phyloP scores from a whole-genome alignment of 2,888 invertebrate genomes.

The Cyclophora punctaria region DNA sequence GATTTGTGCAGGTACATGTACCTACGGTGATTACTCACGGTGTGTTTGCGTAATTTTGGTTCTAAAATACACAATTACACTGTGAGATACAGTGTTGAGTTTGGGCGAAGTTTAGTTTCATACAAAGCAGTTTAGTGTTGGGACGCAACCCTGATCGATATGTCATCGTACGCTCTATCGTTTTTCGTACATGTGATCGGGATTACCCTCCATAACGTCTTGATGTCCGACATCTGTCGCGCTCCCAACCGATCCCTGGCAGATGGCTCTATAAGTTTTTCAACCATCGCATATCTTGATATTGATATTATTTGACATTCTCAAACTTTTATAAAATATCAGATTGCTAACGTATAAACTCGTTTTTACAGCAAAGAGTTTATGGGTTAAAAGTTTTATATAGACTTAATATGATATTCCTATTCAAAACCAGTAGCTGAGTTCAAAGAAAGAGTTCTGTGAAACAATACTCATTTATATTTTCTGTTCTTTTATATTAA shows the following conservation, averaged over 20 bases:
- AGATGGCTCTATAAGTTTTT: constrained; percentile 60
- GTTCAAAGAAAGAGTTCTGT: no score
- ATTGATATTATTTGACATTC: constrained; percentile 36
- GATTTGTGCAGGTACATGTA: constrained; percentile 26
- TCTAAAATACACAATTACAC: constrained; percentile 16
- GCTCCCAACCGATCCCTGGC: constrained; percentile 35
- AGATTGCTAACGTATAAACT: no score
- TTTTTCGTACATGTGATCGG: constrained; percentile 51
- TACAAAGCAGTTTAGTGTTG: no score
- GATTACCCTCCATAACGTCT: constrained; percentile 66
- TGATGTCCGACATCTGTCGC: constrained; percentile 63
- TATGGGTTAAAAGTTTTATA: no score
- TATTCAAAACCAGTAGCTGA: no score
- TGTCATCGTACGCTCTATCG: constrained; percentile 33
- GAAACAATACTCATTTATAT: no score
- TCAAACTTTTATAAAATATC: no score
- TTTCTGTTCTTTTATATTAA: no score
- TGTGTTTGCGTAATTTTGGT: constrained; percentile 28
- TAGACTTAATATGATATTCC: no score
- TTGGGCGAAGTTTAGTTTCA: no score
- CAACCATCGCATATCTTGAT: constrained; percentile 36
- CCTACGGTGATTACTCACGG: constrained; percentile 17
- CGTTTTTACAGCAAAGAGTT: no score
- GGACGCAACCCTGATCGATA: constrained; percentile 15
- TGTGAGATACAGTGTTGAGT: not conserved